Evolutionary conservation across 64 coral and sea anemone species (phyloP).

Genomic region (Stichodactyla helianthus): DNA sequence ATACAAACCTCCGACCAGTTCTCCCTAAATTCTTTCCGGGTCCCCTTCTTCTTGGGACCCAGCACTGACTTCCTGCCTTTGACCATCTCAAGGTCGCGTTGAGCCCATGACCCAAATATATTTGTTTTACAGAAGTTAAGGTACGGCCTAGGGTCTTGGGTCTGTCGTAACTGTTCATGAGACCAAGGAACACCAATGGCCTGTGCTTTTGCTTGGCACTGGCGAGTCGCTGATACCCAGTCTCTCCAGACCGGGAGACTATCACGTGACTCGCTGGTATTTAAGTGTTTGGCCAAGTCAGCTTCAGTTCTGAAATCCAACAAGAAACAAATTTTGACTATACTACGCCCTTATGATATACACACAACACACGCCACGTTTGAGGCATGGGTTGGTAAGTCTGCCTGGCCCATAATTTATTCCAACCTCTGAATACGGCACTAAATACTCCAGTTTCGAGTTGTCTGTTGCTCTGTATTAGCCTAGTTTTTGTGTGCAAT

Average conservation of each 20-base stretch:
- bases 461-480: no score
- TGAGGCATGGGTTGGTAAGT: not conserved
- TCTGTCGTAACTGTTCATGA: conserved; percentile 27
- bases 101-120: conserved; percentile 56
- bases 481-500: no score
- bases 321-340: no score
- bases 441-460: no score
- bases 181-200: conserved; percentile 47
- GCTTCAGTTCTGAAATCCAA: not conserved
- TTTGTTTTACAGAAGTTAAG: conserved; percentile 40
- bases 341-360: no score
- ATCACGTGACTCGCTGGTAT: not conserved
- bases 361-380: not conserved
- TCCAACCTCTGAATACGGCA: no score
- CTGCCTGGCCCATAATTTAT: no score
- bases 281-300: not conserved
- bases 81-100: conserved; percentile 23
- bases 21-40: conserved; percentile 7
- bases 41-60: not conserved
- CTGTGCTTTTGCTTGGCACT: conserved; percentile 19
- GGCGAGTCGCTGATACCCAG: conserved; percentile 34
- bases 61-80: not conserved
- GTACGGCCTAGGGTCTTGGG: conserved; percentile 27
- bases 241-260: conserved; percentile 56
- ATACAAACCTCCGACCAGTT: conserved; percentile 23